Evolutionary conservation across 2,113 vertebrate species (phyloP).

Genomic region (Malurus alboscapulatus): DNA sequence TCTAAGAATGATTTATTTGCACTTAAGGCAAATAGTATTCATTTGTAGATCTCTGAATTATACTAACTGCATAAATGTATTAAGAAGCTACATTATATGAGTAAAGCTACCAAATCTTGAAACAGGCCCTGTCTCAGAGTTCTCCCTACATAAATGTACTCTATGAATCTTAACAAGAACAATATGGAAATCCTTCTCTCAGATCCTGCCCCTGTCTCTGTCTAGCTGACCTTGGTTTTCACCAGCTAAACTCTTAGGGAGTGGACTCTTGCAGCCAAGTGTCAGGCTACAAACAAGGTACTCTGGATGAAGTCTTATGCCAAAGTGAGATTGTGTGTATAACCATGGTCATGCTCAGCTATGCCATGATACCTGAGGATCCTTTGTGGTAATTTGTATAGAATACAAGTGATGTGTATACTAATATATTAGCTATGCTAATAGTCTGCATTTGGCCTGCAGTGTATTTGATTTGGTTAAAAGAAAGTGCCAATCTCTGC

Average conservation of each 20-base stretch:
- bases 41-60: neutral
- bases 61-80: neutral
- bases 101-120: neutral
- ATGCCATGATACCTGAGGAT: neutral
- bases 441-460: neutral
- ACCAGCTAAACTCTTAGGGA: neutral
- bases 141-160: neutral
- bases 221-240: neutral
- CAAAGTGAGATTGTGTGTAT: neutral
- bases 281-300: neutral
- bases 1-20: neutral
- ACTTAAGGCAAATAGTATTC: neutral
- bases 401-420: neutral
- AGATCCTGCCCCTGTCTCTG: neutral
- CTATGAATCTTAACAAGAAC: neutral
- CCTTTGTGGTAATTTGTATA: neutral
- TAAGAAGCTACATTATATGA: neutral
- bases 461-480: neutral
- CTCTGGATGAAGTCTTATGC: neutral
- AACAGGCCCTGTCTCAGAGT: neutral
- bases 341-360: neutral
- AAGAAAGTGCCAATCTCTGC: neutral
- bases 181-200: neutral
- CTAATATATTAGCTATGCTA: neutral
- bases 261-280: neutral